Evolutionary conservation across 2,888 invertebrate genomes (phyloP).

Genomic region (Malachius bipustulatus): DNA sequence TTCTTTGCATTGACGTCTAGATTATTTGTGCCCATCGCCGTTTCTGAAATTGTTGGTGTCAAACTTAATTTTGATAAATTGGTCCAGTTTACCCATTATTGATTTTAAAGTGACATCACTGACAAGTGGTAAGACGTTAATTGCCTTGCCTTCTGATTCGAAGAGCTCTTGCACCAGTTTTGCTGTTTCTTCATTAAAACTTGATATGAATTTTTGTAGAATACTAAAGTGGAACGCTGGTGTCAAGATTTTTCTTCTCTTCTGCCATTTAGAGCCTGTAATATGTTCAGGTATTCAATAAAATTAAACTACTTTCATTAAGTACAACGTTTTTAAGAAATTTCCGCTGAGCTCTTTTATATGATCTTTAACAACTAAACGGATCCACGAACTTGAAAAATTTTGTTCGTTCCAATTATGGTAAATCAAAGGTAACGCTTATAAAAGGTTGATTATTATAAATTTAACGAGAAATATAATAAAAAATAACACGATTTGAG

Average conservation of each 20-base stretch:
- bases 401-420: no score
- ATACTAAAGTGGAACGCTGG: slow-evolving; percentile 26
- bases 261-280: slow-evolving; percentile 22
- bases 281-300: no score
- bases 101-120: slow-evolving; percentile 11
- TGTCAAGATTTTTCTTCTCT: slow-evolving; percentile 23
- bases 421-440: no score
- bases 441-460: no score
- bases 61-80: background rate
- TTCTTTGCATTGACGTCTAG: slow-evolving; percentile 16
- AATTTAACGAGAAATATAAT: no score
- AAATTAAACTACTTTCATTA: no score
- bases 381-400: no score
- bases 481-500: no score
- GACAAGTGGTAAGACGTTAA: slow-evolving; percentile 11
- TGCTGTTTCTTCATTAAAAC: slow-evolving; percentile 22
- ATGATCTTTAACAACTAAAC: no score
- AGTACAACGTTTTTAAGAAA: no score
- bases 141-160: slow-evolving; percentile 5
- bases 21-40: slow-evolving; percentile 17
- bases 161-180: slow-evolving; percentile 16
- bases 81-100: slow-evolving; percentile 6
- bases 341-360: no score
- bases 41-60: slow-evolving; percentile 12
- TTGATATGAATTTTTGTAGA: slow-evolving; percentile 20